Evolutionary conservation across 2,797 vertebrate species (phyloP), one percentile per base, ranked within the genome.

Genomic region (Coregonus suidteri): DNA sequence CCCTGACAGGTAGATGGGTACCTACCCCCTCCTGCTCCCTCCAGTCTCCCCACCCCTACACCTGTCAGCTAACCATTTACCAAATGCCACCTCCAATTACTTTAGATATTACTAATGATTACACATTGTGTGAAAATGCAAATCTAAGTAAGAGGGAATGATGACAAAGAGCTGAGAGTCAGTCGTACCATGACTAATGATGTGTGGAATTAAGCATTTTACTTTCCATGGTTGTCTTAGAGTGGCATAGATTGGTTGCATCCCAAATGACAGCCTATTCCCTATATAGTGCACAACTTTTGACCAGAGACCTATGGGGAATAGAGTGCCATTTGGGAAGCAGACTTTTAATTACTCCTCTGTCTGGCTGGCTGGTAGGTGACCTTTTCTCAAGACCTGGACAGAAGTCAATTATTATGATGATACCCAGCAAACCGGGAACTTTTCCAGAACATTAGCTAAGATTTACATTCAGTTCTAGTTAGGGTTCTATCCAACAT

Each of bases 71-170:
- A 88, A 86, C 90, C 89, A 84, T 89, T 91, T 89, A 86, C 87
- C 86, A 83, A 79, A 84, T 88, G 91, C 90, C 91, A 90, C 81
- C 88, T 89, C 90, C 87, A 87, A 92, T 93, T 92, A 93, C 83
- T 64, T 41, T 18, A 83, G 84, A 87, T 84, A 86, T 84, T 73
- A 84, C 89, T 92, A 91, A 93, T 85, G 87, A 91, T 91, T 88
- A 90, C 77, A 87, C 85, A 87, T 85, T 84, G 88, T 81, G 77
- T 53, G 82, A 7, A 75, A 88, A 90, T 88, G 87, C 78, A 84
- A 66, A 88, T 84, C 85, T 65, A 75, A 16, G 62, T n/a, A 74
- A 52, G 64, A 75, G 84, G 74, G 80, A 81, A 85, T 79, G 7
- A 52, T 74, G 85, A 84, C 84, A 75, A 73, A 71, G 83, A 75